Percentiles rank a stretch among this genome's conserved stretches.
Conservation (phyloP, 2,797 vertebrate genomes). For the Cygnus olor region DNA sequence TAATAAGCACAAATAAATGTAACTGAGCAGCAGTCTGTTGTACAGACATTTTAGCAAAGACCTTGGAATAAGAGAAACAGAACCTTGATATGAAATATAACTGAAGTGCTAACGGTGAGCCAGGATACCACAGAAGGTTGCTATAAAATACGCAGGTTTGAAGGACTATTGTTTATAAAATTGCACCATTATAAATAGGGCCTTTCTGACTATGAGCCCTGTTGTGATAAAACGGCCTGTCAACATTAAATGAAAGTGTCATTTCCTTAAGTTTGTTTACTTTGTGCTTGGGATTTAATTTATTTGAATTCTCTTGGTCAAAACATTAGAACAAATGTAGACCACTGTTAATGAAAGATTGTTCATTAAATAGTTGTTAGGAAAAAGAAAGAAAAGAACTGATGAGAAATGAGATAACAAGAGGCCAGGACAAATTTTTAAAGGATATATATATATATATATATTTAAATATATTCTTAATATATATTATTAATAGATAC, state of each 20-base stretch:
- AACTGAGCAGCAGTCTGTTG: not conserved
- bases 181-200: not conserved
- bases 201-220: not conserved
- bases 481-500: too few relatives aligned
- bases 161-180: not conserved
- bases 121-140: not conserved
- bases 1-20: conserved; percentile 58
- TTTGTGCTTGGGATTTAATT: not conserved
- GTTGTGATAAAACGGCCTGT: not conserved
- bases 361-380: not conserved
- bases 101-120: accelerated
- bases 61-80: conserved; percentile 9
- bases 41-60: conserved; percentile 1
- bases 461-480: too few relatives aligned
- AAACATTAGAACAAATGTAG: not conserved
- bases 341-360: not conserved
- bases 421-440: too few relatives aligned
- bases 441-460: too few relatives aligned
- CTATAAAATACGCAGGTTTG: not conserved
- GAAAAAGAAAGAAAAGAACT: not conserved
- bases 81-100: not conserved
- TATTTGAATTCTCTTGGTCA: not conserved
- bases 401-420: not conserved
- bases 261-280: not conserved
- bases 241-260: not conserved